Evolutionary conservation across 2,888 invertebrate species (phyloP), one percentile per base, ranked within the genome.

Genomic region (Lumbricus terrestris): DNA sequence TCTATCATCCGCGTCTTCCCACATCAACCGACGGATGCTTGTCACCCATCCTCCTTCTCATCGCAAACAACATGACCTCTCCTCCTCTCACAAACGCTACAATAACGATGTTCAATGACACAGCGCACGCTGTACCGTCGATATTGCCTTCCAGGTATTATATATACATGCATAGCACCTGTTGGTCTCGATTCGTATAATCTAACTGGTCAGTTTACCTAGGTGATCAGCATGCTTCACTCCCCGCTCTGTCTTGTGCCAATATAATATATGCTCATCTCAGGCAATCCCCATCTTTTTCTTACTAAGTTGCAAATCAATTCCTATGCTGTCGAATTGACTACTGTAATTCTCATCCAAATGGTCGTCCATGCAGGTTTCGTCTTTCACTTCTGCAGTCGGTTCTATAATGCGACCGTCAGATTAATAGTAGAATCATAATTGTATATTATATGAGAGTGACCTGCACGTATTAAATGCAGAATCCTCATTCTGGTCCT

Each of bases 1-100:
- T 88, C 35, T 29, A 23, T 37, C 69, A n/a, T 40, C 88, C 88
- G 23, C 35, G 33, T n/a, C 82, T 90, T 20, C 88, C 90, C 33
- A 37, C 54, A 1, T 69, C 82, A 11, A 90, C 42, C 8, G 88
- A 88, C 13, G 54, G 88, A 8, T 90, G 90, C 82, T 16, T 40
- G 8, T 69, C 69, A 8, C 69, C 4, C 29, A 69, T 69, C 3
- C n/a, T 29, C 29, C 69, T 69, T 69, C n/a, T n/a, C n/a, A n/a
- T 69, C 69, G 69, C 69, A 69, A 69, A 69, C n/a, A 69, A n/a
- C 29, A n/a, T 16, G 69, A n/a, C n/a, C n/a, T n/a, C n/a, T n/a
- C n/a, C n/a, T n/a, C n/a, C n/a, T n/a, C n/a, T 69, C 29, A 11
- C 13, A 4, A 69, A 69, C 69, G n/a, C 16, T 1, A 69, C 69